These are phyloP conservation scores for Tanaodytes sp. DNA, from an alignment of 2,888 invertebrate genomes.

Conservation along the genomic window DNA sequence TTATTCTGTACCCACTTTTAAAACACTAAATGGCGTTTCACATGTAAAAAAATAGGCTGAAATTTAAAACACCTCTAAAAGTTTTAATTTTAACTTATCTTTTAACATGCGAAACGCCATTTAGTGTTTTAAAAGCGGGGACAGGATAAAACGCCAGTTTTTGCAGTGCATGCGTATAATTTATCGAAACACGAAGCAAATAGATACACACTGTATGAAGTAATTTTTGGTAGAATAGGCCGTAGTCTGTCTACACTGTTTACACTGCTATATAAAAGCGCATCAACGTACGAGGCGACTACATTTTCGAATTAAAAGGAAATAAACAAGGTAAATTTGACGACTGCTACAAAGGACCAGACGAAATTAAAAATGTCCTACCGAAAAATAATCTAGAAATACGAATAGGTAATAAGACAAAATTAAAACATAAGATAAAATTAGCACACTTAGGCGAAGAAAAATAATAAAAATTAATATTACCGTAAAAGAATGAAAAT, in stretches of 20 bases:
- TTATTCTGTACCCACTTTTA: no score
- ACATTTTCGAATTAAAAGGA: constrained; percentile 3
- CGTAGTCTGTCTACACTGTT: neutral
- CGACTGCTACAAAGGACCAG: neutral
- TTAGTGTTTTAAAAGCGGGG: no score
- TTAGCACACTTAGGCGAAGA: neutral
- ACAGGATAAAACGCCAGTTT: neutral
- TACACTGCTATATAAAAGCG: no score
- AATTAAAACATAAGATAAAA: neutral
- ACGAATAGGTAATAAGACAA: neutral
- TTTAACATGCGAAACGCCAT: no score
- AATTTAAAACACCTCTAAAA: no score
- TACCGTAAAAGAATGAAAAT: no score
- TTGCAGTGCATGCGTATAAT: neutral
- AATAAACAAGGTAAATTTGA: constrained; percentile 8
- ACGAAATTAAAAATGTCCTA: neutral
- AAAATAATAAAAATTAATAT: no score
- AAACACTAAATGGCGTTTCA: no score
- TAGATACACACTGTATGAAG: neutral
- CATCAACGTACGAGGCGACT: neutral
- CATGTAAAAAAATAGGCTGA: no score
- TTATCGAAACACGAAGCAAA: neutral
- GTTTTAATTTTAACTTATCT: no score
- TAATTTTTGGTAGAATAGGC: neutral
- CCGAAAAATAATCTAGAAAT: constrained; percentile 1